Evolutionary conservation across 1,140 invertebrate species (phyloP).

Genomic region (Arion vulgaris): DNA sequence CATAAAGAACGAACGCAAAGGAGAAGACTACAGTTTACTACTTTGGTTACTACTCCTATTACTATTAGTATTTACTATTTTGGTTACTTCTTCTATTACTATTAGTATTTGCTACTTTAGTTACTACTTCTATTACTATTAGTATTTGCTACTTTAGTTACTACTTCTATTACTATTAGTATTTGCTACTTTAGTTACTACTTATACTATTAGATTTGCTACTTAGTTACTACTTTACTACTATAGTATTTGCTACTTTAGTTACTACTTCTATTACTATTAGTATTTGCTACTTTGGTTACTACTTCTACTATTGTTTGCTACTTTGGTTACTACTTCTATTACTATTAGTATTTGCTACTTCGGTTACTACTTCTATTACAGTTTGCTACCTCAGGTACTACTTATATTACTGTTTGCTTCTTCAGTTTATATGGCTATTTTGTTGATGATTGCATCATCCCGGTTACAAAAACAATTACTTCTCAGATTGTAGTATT

Average conservation of each 20-base stretch:
- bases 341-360: not conserved
- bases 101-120: not conserved
- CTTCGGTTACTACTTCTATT: not conserved
- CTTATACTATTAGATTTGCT: not conserved
- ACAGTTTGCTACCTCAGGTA: not conserved
- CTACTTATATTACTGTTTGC: no score
- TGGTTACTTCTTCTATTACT: not conserved
- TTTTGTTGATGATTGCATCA: no score
- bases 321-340: not conserved
- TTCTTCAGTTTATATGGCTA: no score
- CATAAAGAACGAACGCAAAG: no score
- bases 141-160: not conserved
- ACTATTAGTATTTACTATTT: not conserved
- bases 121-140: not conserved
- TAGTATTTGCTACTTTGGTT: not conserved
- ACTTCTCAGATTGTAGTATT: no score
- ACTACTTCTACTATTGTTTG: not conserved
- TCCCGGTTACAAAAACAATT: no score
- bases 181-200: not conserved
- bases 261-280: not conserved
- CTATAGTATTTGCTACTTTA: not conserved
- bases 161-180: not conserved
- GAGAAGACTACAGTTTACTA: no score
- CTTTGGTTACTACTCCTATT: not conserved
- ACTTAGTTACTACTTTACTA: constrained; percentile 1